Evolutionary conservation across 2,113 vertebrate genomes (phyloP).

Genomic region (Nestor notabilis): DNA sequence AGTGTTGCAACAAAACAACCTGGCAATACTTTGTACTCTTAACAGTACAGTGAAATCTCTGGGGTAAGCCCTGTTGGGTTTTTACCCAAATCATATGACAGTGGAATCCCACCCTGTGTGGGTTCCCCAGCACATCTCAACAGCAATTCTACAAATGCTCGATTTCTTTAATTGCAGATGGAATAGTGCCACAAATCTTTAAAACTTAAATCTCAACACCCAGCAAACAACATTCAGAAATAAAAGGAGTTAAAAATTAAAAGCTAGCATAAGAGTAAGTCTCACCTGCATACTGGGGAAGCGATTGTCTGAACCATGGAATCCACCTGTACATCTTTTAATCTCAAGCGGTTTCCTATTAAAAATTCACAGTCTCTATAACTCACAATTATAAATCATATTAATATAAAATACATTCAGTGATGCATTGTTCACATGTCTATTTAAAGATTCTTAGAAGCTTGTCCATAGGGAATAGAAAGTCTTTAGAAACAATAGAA

Average conservation of each 20-base stretch:
- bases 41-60: background rate
- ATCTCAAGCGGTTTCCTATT: conserved; percentile 74
- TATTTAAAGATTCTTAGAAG: background rate
- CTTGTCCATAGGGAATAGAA: background rate
- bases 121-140: background rate
- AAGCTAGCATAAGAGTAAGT: background rate
- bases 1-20: background rate
- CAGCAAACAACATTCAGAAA: background rate
- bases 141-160: background rate
- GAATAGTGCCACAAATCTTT: background rate
- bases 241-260: background rate
- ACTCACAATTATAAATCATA: background rate
- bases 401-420: background rate
- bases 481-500: background rate
- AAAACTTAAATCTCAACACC: background rate
- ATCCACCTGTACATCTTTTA: conserved; percentile 87
- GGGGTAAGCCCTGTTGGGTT: background rate
- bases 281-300: conserved; percentile 94
- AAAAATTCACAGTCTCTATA: conserved; percentile 31
- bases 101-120: background rate
- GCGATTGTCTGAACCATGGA: conserved; percentile 95
- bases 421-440: background rate
- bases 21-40: background rate
- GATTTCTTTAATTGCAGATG: background rate
- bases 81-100: background rate